A percentile compares a stretch with the other conserved stretches of the same genome.
phyloP scores from a whole-genome alignment of 2,113 vertebrate genomes.

The Campylomormyrus numenius region DNA sequence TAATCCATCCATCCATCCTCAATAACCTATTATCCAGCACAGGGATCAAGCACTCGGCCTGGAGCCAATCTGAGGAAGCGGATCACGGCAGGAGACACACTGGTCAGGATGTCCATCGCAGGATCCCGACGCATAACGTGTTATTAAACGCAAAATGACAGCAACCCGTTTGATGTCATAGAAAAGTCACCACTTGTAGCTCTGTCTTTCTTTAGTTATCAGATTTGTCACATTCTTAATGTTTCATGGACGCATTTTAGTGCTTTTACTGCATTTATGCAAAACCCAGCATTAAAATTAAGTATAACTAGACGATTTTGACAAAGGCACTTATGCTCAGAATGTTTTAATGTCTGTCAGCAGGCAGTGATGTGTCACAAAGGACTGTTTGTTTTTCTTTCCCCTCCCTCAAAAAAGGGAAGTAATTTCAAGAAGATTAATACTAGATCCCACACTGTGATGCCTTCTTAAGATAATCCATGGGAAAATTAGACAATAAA shows the following conservation, averaged over 20 bases:
- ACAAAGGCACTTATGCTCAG: neutral
- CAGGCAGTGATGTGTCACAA: neutral
- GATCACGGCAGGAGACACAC: neutral
- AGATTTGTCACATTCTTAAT: neutral
- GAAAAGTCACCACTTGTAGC: neutral
- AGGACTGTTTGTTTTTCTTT: too few relatives aligned
- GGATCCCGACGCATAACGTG: neutral
- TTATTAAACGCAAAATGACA: neutral
- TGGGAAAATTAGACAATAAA: constrained; percentile 4
- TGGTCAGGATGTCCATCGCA: neutral
- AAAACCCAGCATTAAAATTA: neutral
- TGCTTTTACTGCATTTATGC: neutral
- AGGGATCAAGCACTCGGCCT: neutral
- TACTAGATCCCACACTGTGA: neutral
- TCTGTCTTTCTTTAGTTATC: neutral
- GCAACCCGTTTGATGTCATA: neutral
- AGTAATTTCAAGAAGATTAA: neutral
- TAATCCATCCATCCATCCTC: neutral
- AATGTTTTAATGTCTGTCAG: neutral
- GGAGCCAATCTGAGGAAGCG: neutral
- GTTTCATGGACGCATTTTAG: neutral
- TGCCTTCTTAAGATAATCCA: neutral
- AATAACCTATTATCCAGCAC: neutral
- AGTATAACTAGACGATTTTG: neutral
- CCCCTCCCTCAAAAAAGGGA: neutral